phyloP scores from a whole-genome alignment of 2,113 vertebrate genomes.

The Oncorhynchus kisutch region DNA sequence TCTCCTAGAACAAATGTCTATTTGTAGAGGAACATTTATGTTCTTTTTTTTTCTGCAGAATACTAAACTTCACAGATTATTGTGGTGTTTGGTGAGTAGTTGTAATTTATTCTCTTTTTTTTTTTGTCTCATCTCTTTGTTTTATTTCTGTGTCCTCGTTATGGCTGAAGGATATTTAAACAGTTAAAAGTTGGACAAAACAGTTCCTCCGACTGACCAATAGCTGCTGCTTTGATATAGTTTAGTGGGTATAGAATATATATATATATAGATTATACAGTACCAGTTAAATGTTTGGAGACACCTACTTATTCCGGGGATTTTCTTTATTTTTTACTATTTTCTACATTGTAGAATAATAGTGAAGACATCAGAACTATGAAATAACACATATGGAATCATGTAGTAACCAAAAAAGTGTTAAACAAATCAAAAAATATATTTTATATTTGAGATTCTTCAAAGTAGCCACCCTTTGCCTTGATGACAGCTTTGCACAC shows the following conservation, averaged over 20 bases:
- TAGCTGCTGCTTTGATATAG: constrained; percentile 90
- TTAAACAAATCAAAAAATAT: no score
- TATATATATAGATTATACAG: constrained; percentile 49
- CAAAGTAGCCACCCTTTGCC: no score
- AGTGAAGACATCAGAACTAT: no score
- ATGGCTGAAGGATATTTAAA: constrained; percentile 84
- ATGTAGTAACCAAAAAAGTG: no score
- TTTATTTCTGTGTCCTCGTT: constrained; percentile 69
- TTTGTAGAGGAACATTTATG: constrained; percentile 50
- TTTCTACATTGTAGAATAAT: no score
- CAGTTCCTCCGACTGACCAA: constrained; percentile 92
- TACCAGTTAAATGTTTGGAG: no score
- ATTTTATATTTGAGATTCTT: no score
- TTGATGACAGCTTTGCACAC: no score
- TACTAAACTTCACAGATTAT: constrained; percentile 72
- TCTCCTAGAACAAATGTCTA: constrained; percentile 70
- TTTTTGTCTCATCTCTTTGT: constrained; percentile 31
- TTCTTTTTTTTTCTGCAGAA: constrained; percentile 60
- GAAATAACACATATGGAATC: no score
- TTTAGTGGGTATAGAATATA: constrained; percentile 72
- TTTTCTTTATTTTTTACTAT: no score
- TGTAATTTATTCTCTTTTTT: constrained; percentile 78
- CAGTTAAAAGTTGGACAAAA: constrained; percentile 73
- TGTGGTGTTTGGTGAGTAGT: constrained; percentile 67
- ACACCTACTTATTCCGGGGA: no score